Conservation (phyloP, 2,113 vertebrate species). For the Aptenodytes patagonicus region DNA sequence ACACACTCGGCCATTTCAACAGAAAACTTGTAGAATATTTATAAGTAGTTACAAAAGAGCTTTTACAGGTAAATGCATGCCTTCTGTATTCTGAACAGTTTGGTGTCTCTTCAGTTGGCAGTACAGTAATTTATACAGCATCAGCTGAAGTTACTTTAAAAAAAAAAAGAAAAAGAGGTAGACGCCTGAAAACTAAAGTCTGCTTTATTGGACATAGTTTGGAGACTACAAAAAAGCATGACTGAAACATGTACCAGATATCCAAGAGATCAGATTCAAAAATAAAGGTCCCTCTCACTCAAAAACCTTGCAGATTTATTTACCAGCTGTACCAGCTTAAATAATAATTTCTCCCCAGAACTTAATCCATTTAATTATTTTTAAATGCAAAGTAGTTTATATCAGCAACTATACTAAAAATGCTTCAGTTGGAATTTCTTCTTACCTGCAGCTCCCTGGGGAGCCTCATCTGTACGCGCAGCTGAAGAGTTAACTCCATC, state of each 20-base stretch:
- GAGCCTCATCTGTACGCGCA: conserved; percentile 90
- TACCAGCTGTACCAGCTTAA: not conserved
- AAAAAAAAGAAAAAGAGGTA: not conserved
- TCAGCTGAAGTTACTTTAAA: not conserved
- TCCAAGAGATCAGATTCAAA: not conserved
- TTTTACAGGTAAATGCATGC: not conserved
- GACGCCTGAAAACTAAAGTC: not conserved
- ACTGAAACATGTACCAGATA: not conserved
- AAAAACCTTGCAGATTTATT: not conserved
- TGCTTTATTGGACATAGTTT: not conserved
- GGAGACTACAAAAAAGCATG: not conserved
- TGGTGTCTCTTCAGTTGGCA: not conserved
- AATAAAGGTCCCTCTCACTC: not conserved
- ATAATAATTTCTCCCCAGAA: not conserved
- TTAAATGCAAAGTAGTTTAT: not conserved
- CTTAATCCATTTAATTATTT: not conserved
- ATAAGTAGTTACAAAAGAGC: not conserved
- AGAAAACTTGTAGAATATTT: not conserved
- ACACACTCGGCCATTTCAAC: not conserved
- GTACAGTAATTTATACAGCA: not conserved
- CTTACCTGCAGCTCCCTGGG: conserved; percentile 97
- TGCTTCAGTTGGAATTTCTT: not conserved
- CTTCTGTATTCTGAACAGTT: not conserved
- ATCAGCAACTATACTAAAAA: not conserved
- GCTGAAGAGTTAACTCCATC: conserved; percentile 96